Base-by-base conservation (phyloP, 2,888 invertebrate genomes). In the Sminthurides aquaticus region DNA sequence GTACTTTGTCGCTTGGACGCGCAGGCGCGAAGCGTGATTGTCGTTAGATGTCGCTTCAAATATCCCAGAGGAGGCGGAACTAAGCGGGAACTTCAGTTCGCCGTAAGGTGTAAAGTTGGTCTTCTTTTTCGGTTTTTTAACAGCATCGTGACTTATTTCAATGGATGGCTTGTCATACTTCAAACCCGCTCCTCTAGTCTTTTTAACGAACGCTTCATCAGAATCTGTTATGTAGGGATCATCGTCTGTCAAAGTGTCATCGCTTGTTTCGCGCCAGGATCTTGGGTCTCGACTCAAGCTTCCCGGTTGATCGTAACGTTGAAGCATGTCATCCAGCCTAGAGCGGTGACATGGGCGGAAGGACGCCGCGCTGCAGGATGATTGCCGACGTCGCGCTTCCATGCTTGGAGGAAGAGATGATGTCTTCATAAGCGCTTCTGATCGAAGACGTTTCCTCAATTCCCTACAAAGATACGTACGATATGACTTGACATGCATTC, bases 1-100 rank as follows among this genome's bases (percentile, higher is more conserved):
- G 55, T 58, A 74, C 74, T 68, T 74, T 49, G 74, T 67, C 2
- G 70, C 69, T 64, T 74, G 69, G 52, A 71, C 68, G 63, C 74
- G 57, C 24, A 74, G 62, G 27, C 68, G 64, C 2, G 72, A 72
- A 2, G 74, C 74, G 49, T 69, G 62, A 57, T 74, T 74, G 43
- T 74, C 74, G 58, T 71, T 71, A 0, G 74, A 70, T 11, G 72
- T 74, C 8, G 71, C 61, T 65, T 74, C 74, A 66, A 74, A 74
- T 1, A 72, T 66, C 2, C 72, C 72, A 18, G 57, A 52, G 11
- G 66, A 61, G 15, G 67, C 69, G 2, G 60, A 28, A 25, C 24
- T 24, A 8, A n/a, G 25, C 1, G 70, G 65, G 65, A 69, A 69
- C 2, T 70, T 59, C 11, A 68, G 71, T 27, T 66, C 62, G 43